phyloP scores from a whole-genome alignment of 30 jellyfish, hydroid and myxozoan genomes.

The Hydractinia echinata region DNA sequence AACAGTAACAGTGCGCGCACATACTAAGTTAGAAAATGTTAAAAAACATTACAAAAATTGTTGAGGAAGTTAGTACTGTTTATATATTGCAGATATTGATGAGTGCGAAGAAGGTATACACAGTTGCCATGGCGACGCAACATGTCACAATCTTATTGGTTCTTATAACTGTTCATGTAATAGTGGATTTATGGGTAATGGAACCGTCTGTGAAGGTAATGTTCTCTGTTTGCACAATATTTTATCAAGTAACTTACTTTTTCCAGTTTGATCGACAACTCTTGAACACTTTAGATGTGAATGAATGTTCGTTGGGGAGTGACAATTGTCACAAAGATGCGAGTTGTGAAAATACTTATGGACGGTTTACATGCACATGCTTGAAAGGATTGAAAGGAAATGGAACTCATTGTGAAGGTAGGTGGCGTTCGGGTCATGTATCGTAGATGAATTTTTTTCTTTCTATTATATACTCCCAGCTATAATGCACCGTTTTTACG shows the following conservation, averaged over 20 bases:
- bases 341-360: constrained; percentile 33
- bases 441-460: too few relatives aligned
- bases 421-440: too few relatives aligned
- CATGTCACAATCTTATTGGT: constrained; percentile 52
- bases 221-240: neutral
- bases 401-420: constrained; percentile 45
- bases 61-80: too few relatives aligned
- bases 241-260: neutral
- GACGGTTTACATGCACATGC: constrained; percentile 41
- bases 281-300: constrained; percentile 19
- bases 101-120: constrained; percentile 37
- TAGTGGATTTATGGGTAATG: constrained; percentile 52
- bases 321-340: constrained; percentile 47
- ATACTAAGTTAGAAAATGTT: too few relatives aligned
- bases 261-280: neutral
- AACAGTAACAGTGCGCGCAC: neutral
- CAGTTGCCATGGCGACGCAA: constrained; percentile 61
- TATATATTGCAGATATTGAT: constrained; percentile 14
- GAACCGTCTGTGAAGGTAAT: constrained; percentile 20
- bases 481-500: too few relatives aligned
- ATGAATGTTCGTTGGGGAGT: constrained; percentile 40
- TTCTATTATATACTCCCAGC: too few relatives aligned
- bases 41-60: too few relatives aligned
- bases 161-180: constrained; percentile 49
- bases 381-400: constrained; percentile 41